Conservation (phyloP, 2,888 invertebrate species). For the Athalia rosae region DNA sequence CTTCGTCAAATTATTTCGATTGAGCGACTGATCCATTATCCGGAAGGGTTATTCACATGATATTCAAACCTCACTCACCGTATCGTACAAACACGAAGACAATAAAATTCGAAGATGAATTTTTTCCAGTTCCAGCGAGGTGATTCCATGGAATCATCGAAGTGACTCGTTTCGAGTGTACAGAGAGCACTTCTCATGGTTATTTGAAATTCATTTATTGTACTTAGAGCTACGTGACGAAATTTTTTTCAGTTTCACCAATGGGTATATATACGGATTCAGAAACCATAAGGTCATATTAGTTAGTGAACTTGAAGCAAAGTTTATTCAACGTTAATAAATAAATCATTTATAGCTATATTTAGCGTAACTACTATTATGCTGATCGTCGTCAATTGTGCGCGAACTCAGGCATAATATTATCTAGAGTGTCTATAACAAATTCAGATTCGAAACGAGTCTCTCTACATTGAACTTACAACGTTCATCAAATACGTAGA, state of each 20-base stretch:
- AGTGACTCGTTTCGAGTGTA: conserved; percentile 19
- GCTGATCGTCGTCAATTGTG: too few species aligned
- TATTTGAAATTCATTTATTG: not conserved
- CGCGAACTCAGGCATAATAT: too few species aligned
- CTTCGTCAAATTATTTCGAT: conserved; percentile 9
- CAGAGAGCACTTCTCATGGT: not conserved
- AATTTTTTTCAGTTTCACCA: not conserved
- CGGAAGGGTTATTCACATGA: not conserved
- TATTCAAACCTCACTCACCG: not conserved
- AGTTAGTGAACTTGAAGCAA: conserved; percentile 59
- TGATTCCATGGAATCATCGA: not conserved
- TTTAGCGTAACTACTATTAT: not conserved
- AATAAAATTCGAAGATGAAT: not conserved
- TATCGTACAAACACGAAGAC: not conserved
- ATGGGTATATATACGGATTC: not conserved
- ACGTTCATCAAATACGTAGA: too few species aligned
- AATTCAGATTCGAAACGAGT: conserved; percentile 19
- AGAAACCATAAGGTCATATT: not conserved
- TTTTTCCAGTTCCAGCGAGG: not conserved
- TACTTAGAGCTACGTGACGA: not conserved
- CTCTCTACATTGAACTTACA: not conserved
- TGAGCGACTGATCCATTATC: not conserved
- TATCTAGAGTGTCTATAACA: not conserved
- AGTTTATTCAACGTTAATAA: conserved; percentile 59
- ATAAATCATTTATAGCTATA: conserved; percentile 53